Conservation (phyloP, 2,888 invertebrate species). For the Rhabditoides inermis region DNA sequence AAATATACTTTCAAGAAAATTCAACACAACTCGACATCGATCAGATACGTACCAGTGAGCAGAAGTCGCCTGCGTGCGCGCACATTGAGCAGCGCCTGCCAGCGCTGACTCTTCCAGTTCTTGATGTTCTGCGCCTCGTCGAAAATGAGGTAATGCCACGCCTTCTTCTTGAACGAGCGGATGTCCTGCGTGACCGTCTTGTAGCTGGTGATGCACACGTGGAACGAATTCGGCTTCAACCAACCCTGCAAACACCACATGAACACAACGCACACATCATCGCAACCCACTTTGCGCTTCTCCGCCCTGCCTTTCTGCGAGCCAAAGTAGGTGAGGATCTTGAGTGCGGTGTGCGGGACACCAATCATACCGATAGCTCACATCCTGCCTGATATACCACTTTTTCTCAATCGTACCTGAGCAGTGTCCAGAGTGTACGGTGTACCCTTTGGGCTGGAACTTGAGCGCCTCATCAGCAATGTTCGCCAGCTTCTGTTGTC, state of each 20-base stretch:
- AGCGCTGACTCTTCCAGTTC: constrained; percentile 95
- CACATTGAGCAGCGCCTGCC: constrained; percentile 91
- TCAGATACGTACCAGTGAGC: constrained; percentile 68
- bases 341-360: too few relatives aligned
- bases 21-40: too few relatives aligned
- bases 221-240: constrained; percentile 97
- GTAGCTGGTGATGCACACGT: constrained; percentile 59
- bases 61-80: constrained; percentile 80
- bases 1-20: too few relatives aligned
- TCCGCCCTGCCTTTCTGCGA: constrained; percentile 76
- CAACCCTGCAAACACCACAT: constrained; percentile 65
- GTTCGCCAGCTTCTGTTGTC: constrained; percentile 41
- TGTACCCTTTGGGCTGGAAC: constrained; percentile 93
- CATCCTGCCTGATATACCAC: not conserved
- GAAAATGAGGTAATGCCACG: constrained; percentile 93
- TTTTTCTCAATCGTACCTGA: constrained; percentile 59
- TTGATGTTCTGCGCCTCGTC: constrained; percentile 95
- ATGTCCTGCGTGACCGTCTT: constrained; percentile 90
- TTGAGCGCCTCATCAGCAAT: constrained; percentile 74
- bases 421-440: constrained; percentile 91
- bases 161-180: constrained; percentile 86
- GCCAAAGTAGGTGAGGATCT: constrained; percentile 96
- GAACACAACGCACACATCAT: too few relatives aligned
- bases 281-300: constrained; percentile 56
- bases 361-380: too few relatives aligned